Percentiles rank a stretch among this genome's conserved stretches.
These are phyloP conservation scores for Eupeodes luniger DNA, from an alignment of 2,888 invertebrate species.

Conservation along the genomic window DNA sequence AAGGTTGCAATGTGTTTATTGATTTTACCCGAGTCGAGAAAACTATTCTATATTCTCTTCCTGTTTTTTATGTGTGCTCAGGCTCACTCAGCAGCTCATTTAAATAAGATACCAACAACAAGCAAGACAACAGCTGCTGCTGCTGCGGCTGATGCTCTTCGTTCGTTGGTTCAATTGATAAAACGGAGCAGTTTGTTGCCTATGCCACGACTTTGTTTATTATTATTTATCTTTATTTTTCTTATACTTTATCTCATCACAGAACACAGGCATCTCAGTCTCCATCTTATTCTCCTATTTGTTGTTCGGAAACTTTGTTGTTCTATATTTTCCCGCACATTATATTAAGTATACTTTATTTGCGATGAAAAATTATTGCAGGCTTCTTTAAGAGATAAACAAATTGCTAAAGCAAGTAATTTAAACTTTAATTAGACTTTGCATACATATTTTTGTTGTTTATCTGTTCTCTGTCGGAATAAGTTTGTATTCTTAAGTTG, in stretches of 20 bases:
- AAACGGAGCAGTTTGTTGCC: conserved; percentile 48
- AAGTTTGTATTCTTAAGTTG: background rate
- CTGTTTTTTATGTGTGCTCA: background rate
- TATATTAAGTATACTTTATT: background rate
- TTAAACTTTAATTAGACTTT: background rate
- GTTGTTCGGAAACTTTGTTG: background rate
- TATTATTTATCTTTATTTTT: conserved; percentile 10
- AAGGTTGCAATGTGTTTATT: conserved; percentile 45
- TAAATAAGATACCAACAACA: conserved; percentile 7
- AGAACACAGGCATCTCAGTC: background rate
- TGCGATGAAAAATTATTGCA: background rate
- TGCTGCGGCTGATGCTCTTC: no score
- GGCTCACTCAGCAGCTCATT: background rate
- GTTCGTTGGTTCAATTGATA: conserved; percentile 53
- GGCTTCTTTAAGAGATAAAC: conserved; percentile 7
- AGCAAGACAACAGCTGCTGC: background rate
- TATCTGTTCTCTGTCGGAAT: background rate
- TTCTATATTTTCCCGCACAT: background rate
- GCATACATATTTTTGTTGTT: background rate
- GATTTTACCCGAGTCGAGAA: conserved; percentile 52
- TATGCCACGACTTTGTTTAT: conserved; percentile 27
- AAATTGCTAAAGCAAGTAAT: background rate
- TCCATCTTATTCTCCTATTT: background rate
- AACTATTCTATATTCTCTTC: background rate
- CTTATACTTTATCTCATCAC: background rate